A percentile compares a stretch with the other conserved stretches of the same genome.
These are phyloP conservation scores for Cephus pygmeus DNA, from an alignment of 2,888 invertebrate genomes.

Conservation along the genomic window DNA sequence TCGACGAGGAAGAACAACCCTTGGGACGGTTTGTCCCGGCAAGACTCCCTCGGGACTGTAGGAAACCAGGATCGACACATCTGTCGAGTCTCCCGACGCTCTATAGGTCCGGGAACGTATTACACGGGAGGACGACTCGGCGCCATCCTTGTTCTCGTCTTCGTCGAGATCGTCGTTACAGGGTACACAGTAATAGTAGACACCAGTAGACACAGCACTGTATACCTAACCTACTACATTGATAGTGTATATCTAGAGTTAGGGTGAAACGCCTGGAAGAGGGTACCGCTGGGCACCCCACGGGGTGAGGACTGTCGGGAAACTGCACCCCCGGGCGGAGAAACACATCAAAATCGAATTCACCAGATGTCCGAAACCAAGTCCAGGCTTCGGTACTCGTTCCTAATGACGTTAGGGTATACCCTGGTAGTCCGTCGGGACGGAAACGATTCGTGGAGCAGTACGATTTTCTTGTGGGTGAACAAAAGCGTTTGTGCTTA, in stretches of 20 bases:
- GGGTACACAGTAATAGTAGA: slow-evolving; percentile 11
- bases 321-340: slow-evolving; percentile 49
- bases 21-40: slow-evolving; percentile 60
- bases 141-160: slow-evolving; percentile 34
- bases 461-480: not conserved
- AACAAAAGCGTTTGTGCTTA: not conserved
- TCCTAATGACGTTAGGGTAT: slow-evolving; percentile 52
- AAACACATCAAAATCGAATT: slow-evolving; percentile 66
- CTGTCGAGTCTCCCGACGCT: slow-evolving; percentile 21
- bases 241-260: not conserved
- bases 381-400: slow-evolving; percentile 30
- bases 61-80: slow-evolving; percentile 37
- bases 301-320: slow-evolving; percentile 8
- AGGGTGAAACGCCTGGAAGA: not conserved
- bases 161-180: slow-evolving; percentile 34
- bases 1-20: slow-evolving; percentile 31
- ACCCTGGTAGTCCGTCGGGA: not conserved
- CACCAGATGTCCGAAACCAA: slow-evolving; percentile 63
- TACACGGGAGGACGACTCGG: slow-evolving; percentile 1
- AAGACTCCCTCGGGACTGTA: slow-evolving; percentile 55
- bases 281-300: slow-evolving; percentile 7
- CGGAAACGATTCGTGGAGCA: slow-evolving; percentile 3
- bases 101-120: slow-evolving; percentile 16
- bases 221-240: slow-evolving; percentile 1
- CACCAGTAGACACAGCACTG: slow-evolving; percentile 16